These are phyloP conservation scores for Engraulis encrasicolus DNA, from an alignment of 2,113 vertebrate species.

Conservation along the genomic window DNA sequence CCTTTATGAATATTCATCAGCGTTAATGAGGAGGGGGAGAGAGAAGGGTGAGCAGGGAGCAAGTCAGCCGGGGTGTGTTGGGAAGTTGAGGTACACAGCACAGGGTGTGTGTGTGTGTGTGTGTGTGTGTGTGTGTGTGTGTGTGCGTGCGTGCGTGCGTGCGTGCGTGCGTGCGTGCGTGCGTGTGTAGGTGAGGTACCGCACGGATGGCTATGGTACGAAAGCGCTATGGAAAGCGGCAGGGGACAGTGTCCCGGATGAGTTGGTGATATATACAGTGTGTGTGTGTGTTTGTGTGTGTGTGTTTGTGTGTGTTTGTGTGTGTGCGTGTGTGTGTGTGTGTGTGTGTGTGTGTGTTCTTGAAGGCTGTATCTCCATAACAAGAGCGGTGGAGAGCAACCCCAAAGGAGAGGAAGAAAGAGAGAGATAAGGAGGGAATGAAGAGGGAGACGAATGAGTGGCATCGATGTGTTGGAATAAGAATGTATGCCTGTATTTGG, in stretches of 20 bases:
- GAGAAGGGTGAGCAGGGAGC: constrained; percentile 33
- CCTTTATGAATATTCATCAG: constrained; percentile 71
- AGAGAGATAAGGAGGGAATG: background rate
- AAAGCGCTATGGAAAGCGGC: background rate
- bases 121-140: too few species aligned
- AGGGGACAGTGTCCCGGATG: background rate
- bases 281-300: background rate
- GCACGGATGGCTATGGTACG: too few species aligned
- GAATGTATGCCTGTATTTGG: background rate
- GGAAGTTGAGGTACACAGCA: too few species aligned
- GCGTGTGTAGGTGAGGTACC: too few species aligned
- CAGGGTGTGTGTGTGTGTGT: too few species aligned
- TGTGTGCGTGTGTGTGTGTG: background rate
- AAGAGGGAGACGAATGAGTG: background rate
- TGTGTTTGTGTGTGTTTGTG: background rate
- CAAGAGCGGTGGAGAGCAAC: constrained; percentile 28
- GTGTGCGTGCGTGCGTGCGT: too few species aligned
- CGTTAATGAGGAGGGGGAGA: constrained; percentile 51
- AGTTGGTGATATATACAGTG: too few species aligned
- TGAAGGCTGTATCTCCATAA: constrained; percentile 47
- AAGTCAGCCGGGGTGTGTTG: constrained; percentile 32
- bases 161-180: too few species aligned
- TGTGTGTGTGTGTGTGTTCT: background rate
- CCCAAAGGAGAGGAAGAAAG: background rate
- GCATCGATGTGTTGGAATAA: constrained; percentile 16